These are phyloP conservation scores for Labeo calbasu DNA, from an alignment of 2,797 vertebrate species.

Conservation along the genomic window DNA sequence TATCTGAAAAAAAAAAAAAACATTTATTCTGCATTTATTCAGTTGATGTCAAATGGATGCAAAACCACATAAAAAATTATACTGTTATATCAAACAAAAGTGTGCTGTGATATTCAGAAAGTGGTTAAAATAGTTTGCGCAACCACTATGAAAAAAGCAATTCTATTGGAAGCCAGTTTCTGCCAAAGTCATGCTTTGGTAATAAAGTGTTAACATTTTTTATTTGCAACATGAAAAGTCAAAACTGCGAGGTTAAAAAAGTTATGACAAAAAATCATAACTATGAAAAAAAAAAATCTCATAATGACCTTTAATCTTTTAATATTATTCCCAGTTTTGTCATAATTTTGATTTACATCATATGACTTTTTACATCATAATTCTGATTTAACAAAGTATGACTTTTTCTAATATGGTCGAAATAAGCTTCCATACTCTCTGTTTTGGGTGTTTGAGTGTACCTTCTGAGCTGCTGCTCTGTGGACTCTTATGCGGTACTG, in stretches of 20 bases:
- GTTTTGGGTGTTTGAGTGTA: neutral
- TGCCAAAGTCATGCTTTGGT: neutral
- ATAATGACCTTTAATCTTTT: neutral
- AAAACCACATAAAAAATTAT: neutral
- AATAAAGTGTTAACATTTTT: too few species aligned
- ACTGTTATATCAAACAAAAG: neutral
- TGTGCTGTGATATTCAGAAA: neutral
- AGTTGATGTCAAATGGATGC: neutral
- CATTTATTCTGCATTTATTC: neutral
- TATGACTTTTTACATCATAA: neutral
- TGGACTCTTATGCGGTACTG: neutral
- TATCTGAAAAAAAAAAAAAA: neutral
- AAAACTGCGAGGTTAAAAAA: neutral
- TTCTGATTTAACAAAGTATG: neutral
- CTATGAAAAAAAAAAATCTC: neutral
- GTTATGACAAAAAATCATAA: neutral
- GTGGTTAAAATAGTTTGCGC: neutral
- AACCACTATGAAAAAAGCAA: too few species aligned
- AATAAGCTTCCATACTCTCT: too few species aligned
- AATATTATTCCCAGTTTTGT: neutral
- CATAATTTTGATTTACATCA: neutral
- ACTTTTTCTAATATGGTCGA: neutral
- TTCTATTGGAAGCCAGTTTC: neutral
- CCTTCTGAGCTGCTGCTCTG: slow-evolving; percentile 20
- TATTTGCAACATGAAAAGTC: neutral